Evolutionary conservation across 2,797 vertebrate species (phyloP).

Genomic region (Phoeniculus purpureus): DNA sequence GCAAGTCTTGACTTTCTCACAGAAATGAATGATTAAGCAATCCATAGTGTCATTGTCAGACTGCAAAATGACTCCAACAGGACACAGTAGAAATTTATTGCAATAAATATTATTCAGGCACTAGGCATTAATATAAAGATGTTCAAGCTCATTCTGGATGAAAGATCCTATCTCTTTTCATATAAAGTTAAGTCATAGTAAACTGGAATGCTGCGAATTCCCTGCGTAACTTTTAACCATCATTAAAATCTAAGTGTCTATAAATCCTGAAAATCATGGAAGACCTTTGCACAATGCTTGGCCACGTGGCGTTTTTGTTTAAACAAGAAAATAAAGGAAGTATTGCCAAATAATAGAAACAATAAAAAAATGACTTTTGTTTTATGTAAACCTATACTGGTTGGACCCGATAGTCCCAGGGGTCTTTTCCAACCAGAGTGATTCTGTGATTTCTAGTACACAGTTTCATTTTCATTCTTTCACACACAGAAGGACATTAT

Average conservation of each 20-base stretch:
- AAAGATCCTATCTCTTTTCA: background rate
- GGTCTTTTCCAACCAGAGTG: too few species aligned
- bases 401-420: too few species aligned
- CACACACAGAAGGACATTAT: background rate
- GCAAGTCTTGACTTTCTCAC: background rate
- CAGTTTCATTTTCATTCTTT: background rate
- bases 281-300: background rate
- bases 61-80: background rate
- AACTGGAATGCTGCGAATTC: background rate
- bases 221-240: background rate
- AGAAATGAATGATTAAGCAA: conserved; percentile 2
- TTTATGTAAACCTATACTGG: background rate
- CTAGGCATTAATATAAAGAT: background rate
- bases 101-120: background rate
- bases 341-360: background rate
- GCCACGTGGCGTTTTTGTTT: background rate
- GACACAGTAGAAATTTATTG: background rate
- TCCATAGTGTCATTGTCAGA: background rate
- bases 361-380: background rate
- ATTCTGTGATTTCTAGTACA: background rate
- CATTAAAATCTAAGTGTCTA: background rate
- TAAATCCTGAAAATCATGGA: background rate
- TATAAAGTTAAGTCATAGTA: background rate
- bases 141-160: background rate
- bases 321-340: background rate